Evolutionary conservation across 1,140 invertebrate genomes (phyloP).

Genomic region (Drosophila pallidifrons): DNA sequence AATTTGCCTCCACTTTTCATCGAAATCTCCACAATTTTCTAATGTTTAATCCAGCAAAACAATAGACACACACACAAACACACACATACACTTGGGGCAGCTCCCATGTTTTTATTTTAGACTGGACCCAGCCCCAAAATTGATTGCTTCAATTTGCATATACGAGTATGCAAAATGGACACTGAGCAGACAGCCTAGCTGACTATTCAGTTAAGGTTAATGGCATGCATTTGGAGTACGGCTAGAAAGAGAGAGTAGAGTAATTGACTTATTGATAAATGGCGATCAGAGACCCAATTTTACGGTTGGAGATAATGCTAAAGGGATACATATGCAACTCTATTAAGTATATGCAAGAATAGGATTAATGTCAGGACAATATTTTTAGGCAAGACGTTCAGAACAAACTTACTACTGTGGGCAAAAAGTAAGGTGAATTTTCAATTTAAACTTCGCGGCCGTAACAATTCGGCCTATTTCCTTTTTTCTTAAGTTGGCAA

Average conservation of each 20-base stretch:
- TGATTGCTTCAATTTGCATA: conserved; percentile 67
- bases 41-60: conserved; percentile 21
- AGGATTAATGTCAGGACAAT: no score
- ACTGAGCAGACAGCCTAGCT: conserved; percentile 35
- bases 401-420: no score
- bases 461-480: no score
- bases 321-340: conserved; percentile 1
- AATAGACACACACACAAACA: neutral
- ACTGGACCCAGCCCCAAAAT: conserved; percentile 32
- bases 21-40: conserved; percentile 28
- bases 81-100: neutral
- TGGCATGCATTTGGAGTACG: neutral
- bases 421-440: no score
- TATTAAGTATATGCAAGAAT: neutral
- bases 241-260: neutral
- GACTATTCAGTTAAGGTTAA: conserved; percentile 24
- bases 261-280: conserved; percentile 13
- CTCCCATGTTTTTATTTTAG: neutral
- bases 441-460: no score
- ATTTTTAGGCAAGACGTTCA: no score
- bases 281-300: neutral
- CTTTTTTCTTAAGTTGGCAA: no score
- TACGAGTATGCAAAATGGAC: conserved; percentile 35
- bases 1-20: neutral
- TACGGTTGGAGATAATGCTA: neutral